Evolutionary conservation across 1,140 invertebrate species (phyloP).

Genomic region (Cheumatopsyche charites): DNA sequence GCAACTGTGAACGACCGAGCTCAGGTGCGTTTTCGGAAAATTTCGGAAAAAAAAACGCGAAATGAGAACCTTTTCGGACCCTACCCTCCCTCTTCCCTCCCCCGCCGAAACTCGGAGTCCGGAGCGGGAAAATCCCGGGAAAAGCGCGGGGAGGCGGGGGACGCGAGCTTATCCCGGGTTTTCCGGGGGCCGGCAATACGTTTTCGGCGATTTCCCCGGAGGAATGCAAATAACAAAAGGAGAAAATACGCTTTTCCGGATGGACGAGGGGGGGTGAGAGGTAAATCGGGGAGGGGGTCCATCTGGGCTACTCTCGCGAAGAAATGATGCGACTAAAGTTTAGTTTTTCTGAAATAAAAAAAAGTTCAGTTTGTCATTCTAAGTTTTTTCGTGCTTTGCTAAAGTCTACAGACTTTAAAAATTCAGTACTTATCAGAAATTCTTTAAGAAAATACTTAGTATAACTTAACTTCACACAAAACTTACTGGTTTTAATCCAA

Average conservation of each 20-base stretch:
- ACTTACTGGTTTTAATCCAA: too few species aligned
- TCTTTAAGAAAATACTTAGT: too few species aligned
- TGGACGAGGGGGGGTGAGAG: not conserved
- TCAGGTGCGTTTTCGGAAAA: slow-evolving; percentile 21
- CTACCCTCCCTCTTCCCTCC: too few species aligned
- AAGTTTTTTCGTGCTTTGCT: too few species aligned
- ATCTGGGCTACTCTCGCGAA: slow-evolving; percentile 30
- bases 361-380: too few species aligned
- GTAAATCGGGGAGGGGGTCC: not conserved
- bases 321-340: slow-evolving; percentile 37
- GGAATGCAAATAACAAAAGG: slow-evolving; percentile 44
- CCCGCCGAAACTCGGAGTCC: not conserved
- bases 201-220: slow-evolving; percentile 42
- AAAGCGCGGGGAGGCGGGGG: not conserved
- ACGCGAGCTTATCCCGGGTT: slow-evolving; percentile 8
- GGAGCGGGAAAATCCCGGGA: too few species aligned
- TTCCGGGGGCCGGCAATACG: slow-evolving; percentile 30
- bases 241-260: slow-evolving; percentile 28
- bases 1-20: not conserved
- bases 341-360: slow-evolving; percentile 26
- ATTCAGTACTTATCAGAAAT: too few species aligned
- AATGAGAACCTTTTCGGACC: slow-evolving; percentile 21
- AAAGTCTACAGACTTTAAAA: too few species aligned
- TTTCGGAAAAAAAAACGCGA: slow-evolving; percentile 23
- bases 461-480: too few species aligned